Conservation (phyloP, 2,888 invertebrate species). For the Athalia rosae region DNA sequence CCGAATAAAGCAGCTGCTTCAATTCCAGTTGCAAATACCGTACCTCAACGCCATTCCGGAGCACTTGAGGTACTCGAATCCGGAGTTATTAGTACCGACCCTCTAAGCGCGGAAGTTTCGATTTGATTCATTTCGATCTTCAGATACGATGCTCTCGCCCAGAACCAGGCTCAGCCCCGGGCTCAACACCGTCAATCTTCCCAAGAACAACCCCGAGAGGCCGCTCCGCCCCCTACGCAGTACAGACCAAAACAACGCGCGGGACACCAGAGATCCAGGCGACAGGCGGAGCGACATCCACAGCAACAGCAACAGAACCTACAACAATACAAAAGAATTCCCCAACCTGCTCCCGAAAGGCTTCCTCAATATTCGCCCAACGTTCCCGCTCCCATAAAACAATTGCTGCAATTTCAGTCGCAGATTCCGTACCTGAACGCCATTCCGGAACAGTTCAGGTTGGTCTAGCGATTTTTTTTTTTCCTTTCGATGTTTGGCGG, state of each 20-base stretch:
- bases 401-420: constrained; percentile 66
- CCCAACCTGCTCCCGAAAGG: constrained; percentile 27
- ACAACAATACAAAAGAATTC: constrained; percentile 31
- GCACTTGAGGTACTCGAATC: constrained; percentile 61
- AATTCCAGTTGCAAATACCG: constrained; percentile 69
- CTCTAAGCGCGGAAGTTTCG: neutral
- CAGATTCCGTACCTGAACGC: constrained; percentile 68
- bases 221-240: neutral
- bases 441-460: constrained; percentile 68
- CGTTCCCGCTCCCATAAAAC: constrained; percentile 66
- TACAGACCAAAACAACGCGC: constrained; percentile 51
- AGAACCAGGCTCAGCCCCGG: constrained; percentile 40
- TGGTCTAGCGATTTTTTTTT: neutral
- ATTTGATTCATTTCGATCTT: neutral
- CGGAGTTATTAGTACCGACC: neutral
- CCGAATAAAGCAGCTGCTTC: constrained; percentile 66
- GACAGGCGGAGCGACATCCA: constrained; percentile 28
- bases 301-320: constrained; percentile 17
- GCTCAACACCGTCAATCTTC: constrained; percentile 37
- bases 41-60: constrained; percentile 68
- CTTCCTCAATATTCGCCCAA: constrained; percentile 56
- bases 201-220: constrained; percentile 26
- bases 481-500: neutral
- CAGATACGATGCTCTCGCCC: constrained; percentile 47
- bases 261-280: constrained; percentile 51